Percentiles rank a stretch among this genome's conserved stretches.
Conservation (phyloP, 2,797 vertebrate species). For the Cuculus canorus region DNA sequence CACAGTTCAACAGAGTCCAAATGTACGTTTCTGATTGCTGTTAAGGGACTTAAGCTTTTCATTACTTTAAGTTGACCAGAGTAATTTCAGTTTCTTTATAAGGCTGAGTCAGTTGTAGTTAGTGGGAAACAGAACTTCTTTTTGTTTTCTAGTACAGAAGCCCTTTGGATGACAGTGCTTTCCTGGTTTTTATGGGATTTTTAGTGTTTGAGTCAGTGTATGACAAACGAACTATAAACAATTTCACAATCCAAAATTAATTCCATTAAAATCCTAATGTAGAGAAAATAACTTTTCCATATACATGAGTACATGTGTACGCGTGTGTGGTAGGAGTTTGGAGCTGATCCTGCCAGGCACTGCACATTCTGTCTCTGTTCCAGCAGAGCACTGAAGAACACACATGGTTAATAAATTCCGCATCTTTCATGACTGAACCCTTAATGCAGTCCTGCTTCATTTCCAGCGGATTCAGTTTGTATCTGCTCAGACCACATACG, state of each 20-base stretch:
- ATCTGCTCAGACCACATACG: background rate
- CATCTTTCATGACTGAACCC: rapidly evolving
- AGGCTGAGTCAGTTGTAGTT: background rate
- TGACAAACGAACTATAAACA: background rate
- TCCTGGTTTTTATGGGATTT: background rate
- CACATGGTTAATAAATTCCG: background rate
- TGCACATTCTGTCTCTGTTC: background rate
- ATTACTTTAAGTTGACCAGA: background rate
- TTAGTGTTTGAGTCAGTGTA: background rate
- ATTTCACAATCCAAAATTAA: background rate
- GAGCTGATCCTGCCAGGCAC: background rate
- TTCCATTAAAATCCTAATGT: background rate
- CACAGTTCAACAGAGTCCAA: background rate
- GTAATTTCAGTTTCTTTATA: background rate
- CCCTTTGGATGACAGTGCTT: background rate
- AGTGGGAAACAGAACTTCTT: background rate
- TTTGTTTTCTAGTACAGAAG: background rate
- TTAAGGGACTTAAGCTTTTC: background rate
- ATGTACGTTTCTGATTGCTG: background rate
- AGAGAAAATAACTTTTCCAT: background rate
- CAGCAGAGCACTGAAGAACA: background rate
- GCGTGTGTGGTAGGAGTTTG: background rate
- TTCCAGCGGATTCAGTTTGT: background rate
- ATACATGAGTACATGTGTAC: rapidly evolving
- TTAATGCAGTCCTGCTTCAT: background rate